Evolutionary conservation across 2,888 invertebrate species (phyloP), one percentile per base, ranked within the genome.

Genomic region (Hylaea fasciaria): DNA sequence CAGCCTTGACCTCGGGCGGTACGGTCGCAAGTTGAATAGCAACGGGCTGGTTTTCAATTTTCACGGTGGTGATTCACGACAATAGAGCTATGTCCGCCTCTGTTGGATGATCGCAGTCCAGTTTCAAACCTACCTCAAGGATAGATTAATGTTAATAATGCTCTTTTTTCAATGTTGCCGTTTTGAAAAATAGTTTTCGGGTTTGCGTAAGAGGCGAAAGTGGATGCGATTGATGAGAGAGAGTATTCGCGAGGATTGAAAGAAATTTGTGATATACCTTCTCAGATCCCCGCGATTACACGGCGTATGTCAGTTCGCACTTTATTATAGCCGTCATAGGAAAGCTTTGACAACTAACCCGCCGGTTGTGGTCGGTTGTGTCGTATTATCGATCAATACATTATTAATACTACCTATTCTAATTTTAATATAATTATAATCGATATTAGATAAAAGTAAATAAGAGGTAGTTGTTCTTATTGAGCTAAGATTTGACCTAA

Each of bases 41-140:
- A 55, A 35, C 45, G 67, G 70, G 70, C 76, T 74, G 85, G 88
- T 86, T 92, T 92, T 92, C 91, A 87, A 87, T 91, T 91, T 91
- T 90, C 91, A 90, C 89, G 90, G 87, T 86, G 85, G 78, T 87
- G 90, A 87, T 88, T 90, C 87, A 87, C 83, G 77, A 88, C 86
- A 90, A 90, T 89, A 79, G 82, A 80, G 78, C 77, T 75, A 80
- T 82, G 85, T 85, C 83, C 82, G 86, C 82, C 77, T 83, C 85
- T 84, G 83, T 80, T 83, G 80, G 83, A 81, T 81, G 82, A 81
- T 81, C 76, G 77, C 79, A 77, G 82, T 82, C 83, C 84, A 82
- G 78, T 86, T 83, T 74, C 69, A 82, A 90, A 85, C 88, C 91
- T 91, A 91, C 90, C 90, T 89, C 91, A 91, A 91, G 89, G 85